Conservation (phyloP, 2,888 invertebrate genomes). For the Sipha maydis region DNA sequence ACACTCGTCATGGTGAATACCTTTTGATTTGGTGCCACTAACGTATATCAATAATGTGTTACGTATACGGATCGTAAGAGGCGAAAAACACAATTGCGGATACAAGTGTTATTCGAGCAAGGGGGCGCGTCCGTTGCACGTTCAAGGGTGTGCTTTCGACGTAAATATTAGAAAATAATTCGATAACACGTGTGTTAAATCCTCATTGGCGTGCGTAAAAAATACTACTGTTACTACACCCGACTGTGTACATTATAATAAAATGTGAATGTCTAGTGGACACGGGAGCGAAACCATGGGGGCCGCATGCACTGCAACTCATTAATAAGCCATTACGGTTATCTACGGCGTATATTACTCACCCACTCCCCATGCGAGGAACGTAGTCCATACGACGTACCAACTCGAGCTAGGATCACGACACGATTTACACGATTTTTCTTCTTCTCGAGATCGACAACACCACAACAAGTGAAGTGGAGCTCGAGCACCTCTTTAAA, state of each 20-base stretch:
- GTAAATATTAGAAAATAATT: conserved; percentile 55
- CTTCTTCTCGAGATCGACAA: too few relatives aligned
- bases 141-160: conserved; percentile 16
- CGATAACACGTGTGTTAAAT: conserved; percentile 49
- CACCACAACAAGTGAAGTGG: too few relatives aligned
- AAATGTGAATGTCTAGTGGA: background rate
- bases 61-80: too few relatives aligned
- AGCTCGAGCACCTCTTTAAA: too few relatives aligned
- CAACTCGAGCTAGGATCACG: too few relatives aligned
- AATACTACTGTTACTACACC: background rate
- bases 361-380: background rate
- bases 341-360: background rate
- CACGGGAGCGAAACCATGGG: conserved; percentile 35
- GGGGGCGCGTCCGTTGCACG: conserved; percentile 1
- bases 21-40: too few relatives aligned
- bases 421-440: background rate
- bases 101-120: background rate
- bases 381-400: background rate
- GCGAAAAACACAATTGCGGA: background rate
- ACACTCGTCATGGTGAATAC: too few relatives aligned
- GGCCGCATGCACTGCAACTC: conserved; percentile 14
- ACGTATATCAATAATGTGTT: too few relatives aligned
- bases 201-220: conserved; percentile 25
- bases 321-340: conserved; percentile 6
- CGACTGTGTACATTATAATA: background rate